Percentiles rank a stretch among this genome's conserved stretches.
Conservation (phyloP, 1,140 invertebrate genomes). For the Dolichoris vasculosae region DNA sequence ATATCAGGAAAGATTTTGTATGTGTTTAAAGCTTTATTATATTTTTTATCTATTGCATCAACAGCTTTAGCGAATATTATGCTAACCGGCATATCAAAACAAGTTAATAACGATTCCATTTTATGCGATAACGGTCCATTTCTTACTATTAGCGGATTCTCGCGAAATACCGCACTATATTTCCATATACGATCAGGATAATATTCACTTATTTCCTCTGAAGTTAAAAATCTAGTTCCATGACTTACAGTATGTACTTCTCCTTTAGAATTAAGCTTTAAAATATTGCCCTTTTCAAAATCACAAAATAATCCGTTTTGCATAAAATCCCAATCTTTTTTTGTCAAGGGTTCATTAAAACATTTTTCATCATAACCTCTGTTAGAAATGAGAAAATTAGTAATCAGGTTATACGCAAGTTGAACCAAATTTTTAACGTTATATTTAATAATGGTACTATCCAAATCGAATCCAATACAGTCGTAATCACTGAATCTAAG, state of each 20-base stretch:
- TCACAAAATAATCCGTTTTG: conserved; percentile 87
- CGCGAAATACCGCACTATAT: conserved; percentile 74
- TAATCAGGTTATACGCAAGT: conserved; percentile 79
- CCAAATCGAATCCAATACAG: conserved; percentile 87
- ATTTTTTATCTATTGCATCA: conserved; percentile 80
- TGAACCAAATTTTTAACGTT: conserved; percentile 79
- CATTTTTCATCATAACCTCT: conserved; percentile 77
- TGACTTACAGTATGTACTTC: conserved; percentile 81
- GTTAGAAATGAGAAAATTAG: conserved; percentile 78
- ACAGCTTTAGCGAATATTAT: conserved; percentile 84
- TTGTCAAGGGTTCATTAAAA: conserved; percentile 75
- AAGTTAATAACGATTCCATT: conserved; percentile 83
- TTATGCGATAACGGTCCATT: conserved; percentile 77
- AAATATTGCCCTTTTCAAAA: conserved; percentile 82
- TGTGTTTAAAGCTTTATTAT: conserved; percentile 63
- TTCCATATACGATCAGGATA: conserved; percentile 80
- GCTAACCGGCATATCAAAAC: conserved; percentile 83
- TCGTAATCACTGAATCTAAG: conserved; percentile 81
- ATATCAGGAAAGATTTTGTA: conserved; percentile 83
- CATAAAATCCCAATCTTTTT: conserved; percentile 79
- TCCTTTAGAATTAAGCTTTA: conserved; percentile 80
- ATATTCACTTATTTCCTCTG: conserved; percentile 76
- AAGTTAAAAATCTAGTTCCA: conserved; percentile 79
- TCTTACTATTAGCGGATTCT: conserved; percentile 78
- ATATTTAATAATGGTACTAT: conserved; percentile 83